Evolutionary conservation across 2,113 vertebrate genomes (phyloP).

Genomic region (Mungos mungo): DNA sequence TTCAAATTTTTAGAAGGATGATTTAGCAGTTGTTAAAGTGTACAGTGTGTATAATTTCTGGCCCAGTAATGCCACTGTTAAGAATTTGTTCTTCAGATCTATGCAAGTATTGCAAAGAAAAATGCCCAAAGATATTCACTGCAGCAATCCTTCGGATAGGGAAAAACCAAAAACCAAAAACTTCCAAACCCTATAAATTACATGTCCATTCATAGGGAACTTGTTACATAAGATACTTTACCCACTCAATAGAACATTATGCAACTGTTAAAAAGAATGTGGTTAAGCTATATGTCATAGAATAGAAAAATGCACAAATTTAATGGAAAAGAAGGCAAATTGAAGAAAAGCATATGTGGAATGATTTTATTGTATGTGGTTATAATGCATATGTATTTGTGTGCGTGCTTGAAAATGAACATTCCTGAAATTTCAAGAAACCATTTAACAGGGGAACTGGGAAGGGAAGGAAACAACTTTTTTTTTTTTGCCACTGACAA

Average conservation of each 20-base stretch:
- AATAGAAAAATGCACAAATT: slow-evolving; percentile 35
- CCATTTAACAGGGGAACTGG: background rate
- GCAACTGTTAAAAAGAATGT: slow-evolving; percentile 13
- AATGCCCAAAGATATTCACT: slow-evolving; percentile 7
- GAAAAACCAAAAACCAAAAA: background rate
- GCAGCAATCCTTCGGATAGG: background rate
- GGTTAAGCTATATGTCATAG: background rate
- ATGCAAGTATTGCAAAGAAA: background rate
- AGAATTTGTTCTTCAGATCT: slow-evolving; percentile 26
- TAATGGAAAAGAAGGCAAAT: slow-evolving; percentile 21
- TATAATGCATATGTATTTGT: slow-evolving; percentile 32
- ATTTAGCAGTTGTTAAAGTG: slow-evolving; percentile 36
- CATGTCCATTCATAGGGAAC: background rate
- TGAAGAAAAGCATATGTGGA: slow-evolving; percentile 17
- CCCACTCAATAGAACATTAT: background rate
- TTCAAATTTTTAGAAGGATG: slow-evolving; percentile 20
- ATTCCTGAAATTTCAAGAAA: slow-evolving; percentile 24
- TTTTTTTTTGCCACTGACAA: background rate
- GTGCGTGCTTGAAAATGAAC: slow-evolving; percentile 1
- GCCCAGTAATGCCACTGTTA: background rate
- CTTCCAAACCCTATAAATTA: background rate
- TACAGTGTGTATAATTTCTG: background rate
- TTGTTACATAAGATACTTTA: background rate
- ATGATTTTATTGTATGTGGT: slow-evolving; percentile 31
- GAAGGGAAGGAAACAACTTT: background rate